Evolutionary conservation across 1,140 invertebrate genomes (phyloP).

Genomic region (Pseudomyrmex dendroicus): DNA sequence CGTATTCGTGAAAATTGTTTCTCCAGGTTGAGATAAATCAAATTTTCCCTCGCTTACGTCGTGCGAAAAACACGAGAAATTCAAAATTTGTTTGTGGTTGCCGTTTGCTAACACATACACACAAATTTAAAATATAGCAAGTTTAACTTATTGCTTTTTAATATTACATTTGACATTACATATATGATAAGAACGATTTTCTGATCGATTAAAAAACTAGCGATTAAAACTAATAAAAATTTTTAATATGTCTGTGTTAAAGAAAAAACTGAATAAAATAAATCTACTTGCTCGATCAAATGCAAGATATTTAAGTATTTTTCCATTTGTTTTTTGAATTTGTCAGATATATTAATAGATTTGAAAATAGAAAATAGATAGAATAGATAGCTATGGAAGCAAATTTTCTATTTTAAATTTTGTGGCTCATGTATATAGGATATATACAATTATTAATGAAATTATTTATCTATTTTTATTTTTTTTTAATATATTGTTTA

Average conservation of each 20-base stretch:
- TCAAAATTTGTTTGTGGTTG: constrained; percentile 19
- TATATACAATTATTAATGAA: neutral
- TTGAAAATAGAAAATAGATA: neutral
- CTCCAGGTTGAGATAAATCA: constrained; percentile 66
- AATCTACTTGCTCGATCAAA: too few relatives aligned
- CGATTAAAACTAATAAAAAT: neutral
- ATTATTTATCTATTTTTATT: neutral
- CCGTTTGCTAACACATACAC: too few relatives aligned
- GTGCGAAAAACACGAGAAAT: constrained; percentile 23
- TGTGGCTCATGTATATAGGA: neutral
- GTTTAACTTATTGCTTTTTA: neutral
- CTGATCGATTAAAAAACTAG: neutral
- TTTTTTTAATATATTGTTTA: neutral
- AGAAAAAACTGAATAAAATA: too few relatives aligned
- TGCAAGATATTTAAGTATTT: neutral
- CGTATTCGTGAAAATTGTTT: constrained; percentile 63
- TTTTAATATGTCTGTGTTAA: neutral
- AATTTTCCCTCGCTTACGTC: constrained; percentile 23
- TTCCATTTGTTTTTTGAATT: neutral
- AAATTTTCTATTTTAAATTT: neutral
- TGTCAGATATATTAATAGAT: neutral
- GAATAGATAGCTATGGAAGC: neutral
- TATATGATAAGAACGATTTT: neutral
- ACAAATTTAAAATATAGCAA: too few relatives aligned
- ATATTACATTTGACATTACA: neutral